Conservation (phyloP, 2,888 invertebrate species). For the Napeogenes inachia region DNA sequence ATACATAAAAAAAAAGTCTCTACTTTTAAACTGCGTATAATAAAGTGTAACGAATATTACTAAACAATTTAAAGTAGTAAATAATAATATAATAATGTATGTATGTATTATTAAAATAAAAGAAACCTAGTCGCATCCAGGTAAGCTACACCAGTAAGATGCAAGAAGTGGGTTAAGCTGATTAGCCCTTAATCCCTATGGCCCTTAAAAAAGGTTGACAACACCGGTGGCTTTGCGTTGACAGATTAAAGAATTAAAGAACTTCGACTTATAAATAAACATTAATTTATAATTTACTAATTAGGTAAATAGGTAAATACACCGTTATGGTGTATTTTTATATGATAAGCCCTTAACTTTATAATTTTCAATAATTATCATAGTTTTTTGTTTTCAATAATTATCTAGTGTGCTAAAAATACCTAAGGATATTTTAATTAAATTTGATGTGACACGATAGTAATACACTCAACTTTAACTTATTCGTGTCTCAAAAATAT, state of each 20-base stretch:
- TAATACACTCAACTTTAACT: not conserved
- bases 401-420: not conserved
- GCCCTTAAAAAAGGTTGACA: slow-evolving; percentile 41
- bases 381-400: not conserved
- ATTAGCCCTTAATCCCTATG: slow-evolving; percentile 41
- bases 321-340: no score
- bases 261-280: slow-evolving; percentile 9
- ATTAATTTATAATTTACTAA: not conserved
- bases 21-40: no score
- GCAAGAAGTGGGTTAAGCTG: slow-evolving; percentile 32
- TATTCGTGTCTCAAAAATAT: not conserved
- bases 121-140: slow-evolving; percentile 11
- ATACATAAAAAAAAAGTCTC: no score
- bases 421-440: no score
- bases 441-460: no score
- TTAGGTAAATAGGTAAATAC: no score
- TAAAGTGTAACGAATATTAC: no score
- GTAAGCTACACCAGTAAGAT: slow-evolving; percentile 11
- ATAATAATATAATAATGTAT: no score
- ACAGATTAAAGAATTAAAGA: slow-evolving; percentile 28
- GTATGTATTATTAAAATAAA: not conserved
- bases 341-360: not conserved
- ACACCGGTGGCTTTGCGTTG: slow-evolving; percentile 27
- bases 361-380: not conserved
- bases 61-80: no score